Conservation (phyloP, 2,113 vertebrate genomes). For the Thamnaconus septentrionalis region DNA sequence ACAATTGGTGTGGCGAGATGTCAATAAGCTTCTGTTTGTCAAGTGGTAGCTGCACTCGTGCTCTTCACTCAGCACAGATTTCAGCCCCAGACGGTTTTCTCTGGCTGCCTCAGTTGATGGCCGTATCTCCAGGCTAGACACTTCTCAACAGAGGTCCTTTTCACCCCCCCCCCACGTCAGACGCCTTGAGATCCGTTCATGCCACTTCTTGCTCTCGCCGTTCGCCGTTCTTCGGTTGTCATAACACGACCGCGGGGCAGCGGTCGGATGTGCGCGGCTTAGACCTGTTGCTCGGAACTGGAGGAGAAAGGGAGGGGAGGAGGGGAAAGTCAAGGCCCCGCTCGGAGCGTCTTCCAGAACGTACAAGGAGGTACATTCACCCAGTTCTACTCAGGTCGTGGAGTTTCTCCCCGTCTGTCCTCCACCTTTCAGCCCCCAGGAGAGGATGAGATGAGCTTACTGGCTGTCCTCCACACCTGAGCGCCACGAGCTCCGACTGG, state of each 20-base stretch:
- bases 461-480: slow-evolving; percentile 71
- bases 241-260: slow-evolving; percentile 74
- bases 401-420: slow-evolving; percentile 67
- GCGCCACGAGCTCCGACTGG: slow-evolving; percentile 63
- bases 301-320: slow-evolving; percentile 19
- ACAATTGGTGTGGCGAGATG: slow-evolving; percentile 30
- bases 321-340: slow-evolving; percentile 23
- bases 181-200: slow-evolving; percentile 70
- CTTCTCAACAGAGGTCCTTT: slow-evolving; percentile 71
- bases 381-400: slow-evolving; percentile 53
- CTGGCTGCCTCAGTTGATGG: slow-evolving; percentile 62
- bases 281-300: slow-evolving; percentile 44
- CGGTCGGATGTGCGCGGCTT: slow-evolving; percentile 44
- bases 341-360: slow-evolving; percentile 24
- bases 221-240: slow-evolving; percentile 71
- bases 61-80: slow-evolving; percentile 50
- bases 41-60: slow-evolving; percentile 56
- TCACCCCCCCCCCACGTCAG: slow-evolving; percentile 67
- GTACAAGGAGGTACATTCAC: slow-evolving; percentile 24
- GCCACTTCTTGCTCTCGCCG: slow-evolving; percentile 76
- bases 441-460: slow-evolving; percentile 72
- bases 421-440: slow-evolving; percentile 73
- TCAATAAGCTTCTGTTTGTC: slow-evolving; percentile 39
- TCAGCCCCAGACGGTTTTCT: slow-evolving; percentile 52
- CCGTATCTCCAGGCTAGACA: slow-evolving; percentile 74